phyloP scores from a whole-genome alignment of 2,888 invertebrate species.

The Cryptocephalus primarius region DNA sequence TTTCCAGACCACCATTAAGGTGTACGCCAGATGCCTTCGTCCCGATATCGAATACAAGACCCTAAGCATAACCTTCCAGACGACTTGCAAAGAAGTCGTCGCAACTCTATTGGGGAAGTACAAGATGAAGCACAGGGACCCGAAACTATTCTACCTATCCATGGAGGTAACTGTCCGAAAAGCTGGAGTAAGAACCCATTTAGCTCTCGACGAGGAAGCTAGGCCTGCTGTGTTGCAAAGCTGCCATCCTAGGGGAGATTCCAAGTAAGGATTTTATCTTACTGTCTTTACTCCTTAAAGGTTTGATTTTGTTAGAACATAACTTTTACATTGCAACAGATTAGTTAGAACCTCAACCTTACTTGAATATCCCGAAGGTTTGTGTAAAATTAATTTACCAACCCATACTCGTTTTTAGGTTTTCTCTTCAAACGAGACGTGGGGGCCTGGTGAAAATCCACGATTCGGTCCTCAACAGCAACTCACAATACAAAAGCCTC shows the following conservation, averaged over 20 bases:
- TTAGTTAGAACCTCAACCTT: no score
- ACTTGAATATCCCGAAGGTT: no score
- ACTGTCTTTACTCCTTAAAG: not conserved
- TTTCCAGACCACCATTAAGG: constrained; percentile 81
- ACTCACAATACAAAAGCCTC: constrained; percentile 86
- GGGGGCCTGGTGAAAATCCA: constrained; percentile 89
- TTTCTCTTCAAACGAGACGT: constrained; percentile 76
- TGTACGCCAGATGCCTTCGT: constrained; percentile 78
- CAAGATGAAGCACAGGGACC: constrained; percentile 85
- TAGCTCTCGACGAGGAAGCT: constrained; percentile 79
- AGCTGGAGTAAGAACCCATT: constrained; percentile 69
- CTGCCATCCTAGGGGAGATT: constrained; percentile 89
- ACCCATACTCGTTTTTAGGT: constrained; percentile 42
- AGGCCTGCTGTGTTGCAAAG: constrained; percentile 85
- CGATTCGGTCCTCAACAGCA: constrained; percentile 82
- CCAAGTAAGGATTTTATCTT: constrained; percentile 68
- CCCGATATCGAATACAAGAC: constrained; percentile 96
- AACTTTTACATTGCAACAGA: not conserved
- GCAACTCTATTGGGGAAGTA: constrained; percentile 69
- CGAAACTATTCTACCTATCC: constrained; percentile 83
- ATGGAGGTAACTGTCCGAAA: constrained; percentile 88
- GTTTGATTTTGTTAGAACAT: not conserved
- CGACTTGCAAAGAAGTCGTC: constrained; percentile 80
- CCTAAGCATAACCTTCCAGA: constrained; percentile 77
- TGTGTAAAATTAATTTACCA: no score